Conservation (phyloP, 2,797 vertebrate species). For the Phylloscopus collybita region DNA sequence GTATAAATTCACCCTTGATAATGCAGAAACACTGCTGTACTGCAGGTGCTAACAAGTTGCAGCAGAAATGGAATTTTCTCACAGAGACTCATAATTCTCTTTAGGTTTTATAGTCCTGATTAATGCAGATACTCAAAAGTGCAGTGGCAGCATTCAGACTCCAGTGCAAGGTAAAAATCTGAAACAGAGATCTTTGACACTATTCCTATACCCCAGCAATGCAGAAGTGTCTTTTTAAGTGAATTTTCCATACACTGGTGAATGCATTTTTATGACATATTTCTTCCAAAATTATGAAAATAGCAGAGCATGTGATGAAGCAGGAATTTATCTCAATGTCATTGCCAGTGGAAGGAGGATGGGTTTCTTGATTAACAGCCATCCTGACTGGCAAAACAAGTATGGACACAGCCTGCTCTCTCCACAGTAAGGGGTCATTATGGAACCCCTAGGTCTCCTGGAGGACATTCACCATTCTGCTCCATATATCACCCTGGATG, state of each 20-base stretch:
- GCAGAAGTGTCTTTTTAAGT: not conserved
- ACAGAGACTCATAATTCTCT: not conserved
- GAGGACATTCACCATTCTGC: not conserved
- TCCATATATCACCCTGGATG: not conserved
- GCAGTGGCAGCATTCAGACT: not conserved
- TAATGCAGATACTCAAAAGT: not conserved
- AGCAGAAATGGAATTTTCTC: not conserved
- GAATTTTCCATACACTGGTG: not conserved
- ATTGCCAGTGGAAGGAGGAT: not conserved
- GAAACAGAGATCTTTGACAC: not conserved
- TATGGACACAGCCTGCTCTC: not conserved
- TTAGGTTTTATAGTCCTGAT: not conserved
- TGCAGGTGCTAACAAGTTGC: not conserved
- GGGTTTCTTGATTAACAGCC: not conserved
- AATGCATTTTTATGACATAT: not conserved
- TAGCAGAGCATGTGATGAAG: not conserved
- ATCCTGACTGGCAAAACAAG: not conserved
- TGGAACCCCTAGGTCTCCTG: not conserved
- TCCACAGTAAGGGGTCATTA: not conserved
- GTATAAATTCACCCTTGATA: not conserved
- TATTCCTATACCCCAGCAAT: not conserved
- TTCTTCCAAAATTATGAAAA: not conserved
- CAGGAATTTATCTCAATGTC: not conserved
- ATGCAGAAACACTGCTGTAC: not conserved
- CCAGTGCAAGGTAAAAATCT: not conserved